A percentile compares a stretch with the other conserved stretches of the same genome.
These are phyloP conservation scores for Barypeithes pellucidus DNA, from an alignment of 2,888 invertebrate genomes.

Conservation along the genomic window DNA sequence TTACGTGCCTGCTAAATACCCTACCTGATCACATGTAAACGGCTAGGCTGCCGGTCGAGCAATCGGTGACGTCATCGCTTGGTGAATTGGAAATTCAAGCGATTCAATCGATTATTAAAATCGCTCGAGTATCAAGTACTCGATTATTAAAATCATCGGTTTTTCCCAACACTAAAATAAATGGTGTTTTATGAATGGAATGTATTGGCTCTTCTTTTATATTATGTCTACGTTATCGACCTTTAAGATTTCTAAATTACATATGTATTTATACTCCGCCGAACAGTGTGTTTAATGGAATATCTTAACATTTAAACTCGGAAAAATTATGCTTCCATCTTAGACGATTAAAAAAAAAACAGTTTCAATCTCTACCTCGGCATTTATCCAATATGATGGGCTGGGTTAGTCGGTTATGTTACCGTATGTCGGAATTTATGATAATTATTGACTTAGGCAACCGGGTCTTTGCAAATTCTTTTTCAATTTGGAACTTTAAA, in stretches of 20 bases:
- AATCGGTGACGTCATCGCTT: no score
- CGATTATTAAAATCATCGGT: no score
- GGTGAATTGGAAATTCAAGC: no score
- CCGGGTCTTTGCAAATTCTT: neutral
- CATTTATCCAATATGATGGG: constrained; percentile 2
- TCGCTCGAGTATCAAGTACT: no score
- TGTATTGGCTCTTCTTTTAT: no score
- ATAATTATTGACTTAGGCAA: neutral
- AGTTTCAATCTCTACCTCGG: constrained; percentile 7
- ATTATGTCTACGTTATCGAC: no score
- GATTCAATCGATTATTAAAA: no score
- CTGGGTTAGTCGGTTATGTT: neutral
- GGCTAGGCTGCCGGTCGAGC: no score
- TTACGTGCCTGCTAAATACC: no score
- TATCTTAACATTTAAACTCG: constrained; percentile 16
- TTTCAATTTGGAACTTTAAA: neutral
- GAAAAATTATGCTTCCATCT: constrained; percentile 5
- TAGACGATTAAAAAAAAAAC: neutral
- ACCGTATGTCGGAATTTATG: neutral
- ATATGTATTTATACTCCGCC: neutral
- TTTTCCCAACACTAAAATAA: no score
- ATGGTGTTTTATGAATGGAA: no score
- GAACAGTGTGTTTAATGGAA: neutral
- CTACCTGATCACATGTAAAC: no score
- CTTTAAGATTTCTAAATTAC: constrained; percentile 17